Conservation (phyloP, 2,113 vertebrate genomes). For the Oncorhynchus clarkii region DNA sequence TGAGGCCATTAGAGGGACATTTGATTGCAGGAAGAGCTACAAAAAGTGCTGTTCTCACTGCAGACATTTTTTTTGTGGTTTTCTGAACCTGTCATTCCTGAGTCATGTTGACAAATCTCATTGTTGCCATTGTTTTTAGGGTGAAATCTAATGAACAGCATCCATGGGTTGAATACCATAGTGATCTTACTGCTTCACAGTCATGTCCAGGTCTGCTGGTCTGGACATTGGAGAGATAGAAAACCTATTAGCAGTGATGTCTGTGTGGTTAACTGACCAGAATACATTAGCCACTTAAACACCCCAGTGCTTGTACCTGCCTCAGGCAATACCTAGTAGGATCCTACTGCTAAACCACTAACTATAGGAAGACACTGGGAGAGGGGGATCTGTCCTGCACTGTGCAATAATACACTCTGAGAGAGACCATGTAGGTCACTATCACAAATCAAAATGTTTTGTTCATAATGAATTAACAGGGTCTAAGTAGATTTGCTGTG, state of each 20-base stretch:
- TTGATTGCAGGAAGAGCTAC: no score
- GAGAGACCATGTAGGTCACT: not conserved
- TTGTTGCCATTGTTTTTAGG: no score
- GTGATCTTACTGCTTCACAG: not conserved
- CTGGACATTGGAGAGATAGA: not conserved
- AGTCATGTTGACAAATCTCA: no score
- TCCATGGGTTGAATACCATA: not conserved
- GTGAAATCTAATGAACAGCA: no score
- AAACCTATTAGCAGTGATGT: not conserved
- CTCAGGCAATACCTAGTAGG: not conserved
- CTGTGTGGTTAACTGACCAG: constrained; percentile 5
- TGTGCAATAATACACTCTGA: not conserved
- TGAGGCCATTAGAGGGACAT: no score
- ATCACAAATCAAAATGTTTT: no score
- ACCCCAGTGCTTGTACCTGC: not conserved
- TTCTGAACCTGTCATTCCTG: no score
- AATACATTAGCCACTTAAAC: not conserved
- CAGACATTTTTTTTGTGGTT: no score
- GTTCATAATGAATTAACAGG: not conserved
- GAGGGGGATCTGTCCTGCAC: not conserved
- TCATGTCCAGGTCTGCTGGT: not conserved
- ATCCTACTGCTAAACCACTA: not conserved
- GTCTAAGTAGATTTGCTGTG: not conserved
- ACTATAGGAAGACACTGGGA: not conserved
- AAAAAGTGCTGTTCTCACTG: no score